Conservation (phyloP, 2,888 invertebrate genomes). For the Cantharis lateralis region DNA sequence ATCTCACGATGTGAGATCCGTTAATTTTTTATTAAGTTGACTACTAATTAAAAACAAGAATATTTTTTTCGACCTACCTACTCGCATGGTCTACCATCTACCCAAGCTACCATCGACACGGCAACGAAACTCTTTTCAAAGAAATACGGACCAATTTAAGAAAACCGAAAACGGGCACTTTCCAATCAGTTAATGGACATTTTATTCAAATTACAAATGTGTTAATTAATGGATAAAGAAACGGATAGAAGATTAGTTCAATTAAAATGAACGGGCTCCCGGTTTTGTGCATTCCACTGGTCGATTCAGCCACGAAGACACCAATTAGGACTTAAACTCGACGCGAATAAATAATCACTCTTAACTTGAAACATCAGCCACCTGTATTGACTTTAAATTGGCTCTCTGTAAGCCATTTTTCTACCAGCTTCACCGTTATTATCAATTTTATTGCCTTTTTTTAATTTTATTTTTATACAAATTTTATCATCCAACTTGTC, state of each 20-base stretch:
- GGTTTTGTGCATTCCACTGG: slow-evolving; percentile 53
- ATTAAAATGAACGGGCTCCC: slow-evolving; percentile 54
- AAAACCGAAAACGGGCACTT: slow-evolving; percentile 42
- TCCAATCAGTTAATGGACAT: slow-evolving; percentile 55
- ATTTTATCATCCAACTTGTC: not conserved
- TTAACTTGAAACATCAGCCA: slow-evolving; percentile 46
- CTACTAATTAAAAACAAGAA: slow-evolving; percentile 27
- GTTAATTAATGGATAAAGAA: slow-evolving; percentile 55
- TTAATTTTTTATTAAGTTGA: slow-evolving; percentile 18
- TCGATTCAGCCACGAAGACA: slow-evolving; percentile 48
- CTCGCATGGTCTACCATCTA: not conserved
- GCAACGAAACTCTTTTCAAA: slow-evolving; percentile 17
- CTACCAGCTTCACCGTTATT: slow-evolving; percentile 20
- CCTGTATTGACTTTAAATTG: slow-evolving; percentile 43
- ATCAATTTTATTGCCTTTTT: not conserved
- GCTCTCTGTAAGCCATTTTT: slow-evolving; percentile 29
- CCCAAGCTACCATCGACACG: slow-evolving; percentile 7
- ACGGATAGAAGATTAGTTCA: slow-evolving; percentile 52
- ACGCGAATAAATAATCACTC: slow-evolving; percentile 54
- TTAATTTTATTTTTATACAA: not conserved
- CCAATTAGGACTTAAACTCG: slow-evolving; percentile 52
- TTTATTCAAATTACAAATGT: slow-evolving; percentile 56
- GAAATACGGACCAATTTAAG: slow-evolving; percentile 30
- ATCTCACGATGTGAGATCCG: slow-evolving; percentile 14
- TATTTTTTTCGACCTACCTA: slow-evolving; percentile 8